These are phyloP conservation scores for Pseudomugil tenellus DNA, from an alignment of 2,797 vertebrate genomes.

Conservation along the genomic window DNA sequence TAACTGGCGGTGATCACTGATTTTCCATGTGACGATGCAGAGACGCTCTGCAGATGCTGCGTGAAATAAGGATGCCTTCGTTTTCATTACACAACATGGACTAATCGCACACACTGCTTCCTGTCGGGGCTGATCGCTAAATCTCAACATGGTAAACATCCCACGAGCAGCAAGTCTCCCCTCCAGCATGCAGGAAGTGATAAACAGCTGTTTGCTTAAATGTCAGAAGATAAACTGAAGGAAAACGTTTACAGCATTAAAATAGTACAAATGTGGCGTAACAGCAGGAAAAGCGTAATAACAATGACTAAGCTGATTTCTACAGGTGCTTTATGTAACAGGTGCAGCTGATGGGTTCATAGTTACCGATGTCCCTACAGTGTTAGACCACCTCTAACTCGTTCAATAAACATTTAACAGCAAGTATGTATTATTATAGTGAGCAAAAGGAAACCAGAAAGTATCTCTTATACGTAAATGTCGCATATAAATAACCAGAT, in stretches of 20 bases:
- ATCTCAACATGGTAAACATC: constrained; percentile 10
- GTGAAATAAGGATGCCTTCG: constrained; percentile 1
- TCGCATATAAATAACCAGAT: no score
- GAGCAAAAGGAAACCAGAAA: no score
- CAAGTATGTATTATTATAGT: no score
- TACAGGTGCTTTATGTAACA: neutral
- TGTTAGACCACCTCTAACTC: neutral
- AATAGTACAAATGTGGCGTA: neutral
- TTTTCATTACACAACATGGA: constrained; percentile 13
- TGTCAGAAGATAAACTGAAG: constrained; percentile 14
- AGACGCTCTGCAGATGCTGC: constrained; percentile 2
- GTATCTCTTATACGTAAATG: no score
- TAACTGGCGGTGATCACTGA: constrained; percentile 14
- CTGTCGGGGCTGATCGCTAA: neutral
- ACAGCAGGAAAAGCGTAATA: neutral
- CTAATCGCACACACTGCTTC: no score
- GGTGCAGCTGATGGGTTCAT: neutral
- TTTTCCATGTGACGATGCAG: constrained; percentile 11
- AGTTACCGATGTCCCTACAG: neutral
- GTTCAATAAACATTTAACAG: no score
- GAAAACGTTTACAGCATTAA: neutral
- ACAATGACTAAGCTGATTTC: neutral
- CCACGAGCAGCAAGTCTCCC: neutral
- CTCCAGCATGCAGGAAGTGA: constrained; percentile 20
- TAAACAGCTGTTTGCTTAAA: constrained; percentile 20